These are phyloP conservation scores for Acipenser ruthenus DNA, from an alignment of 2,797 vertebrate species.

Conservation along the genomic window DNA sequence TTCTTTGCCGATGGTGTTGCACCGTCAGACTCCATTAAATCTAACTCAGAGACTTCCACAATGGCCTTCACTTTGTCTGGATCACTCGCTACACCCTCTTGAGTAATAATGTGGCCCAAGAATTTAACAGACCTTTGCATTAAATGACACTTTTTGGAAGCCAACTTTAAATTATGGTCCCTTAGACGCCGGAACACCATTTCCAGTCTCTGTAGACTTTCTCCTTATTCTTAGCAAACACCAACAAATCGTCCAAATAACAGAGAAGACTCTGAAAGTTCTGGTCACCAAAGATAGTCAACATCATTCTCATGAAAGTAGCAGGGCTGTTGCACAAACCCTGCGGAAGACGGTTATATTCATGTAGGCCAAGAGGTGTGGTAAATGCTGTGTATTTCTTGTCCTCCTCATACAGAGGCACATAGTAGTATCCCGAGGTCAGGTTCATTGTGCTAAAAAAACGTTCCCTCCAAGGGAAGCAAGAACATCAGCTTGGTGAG, in stretches of 20 bases:
- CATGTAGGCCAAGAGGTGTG: not conserved
- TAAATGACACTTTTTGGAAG: constrained; percentile 10
- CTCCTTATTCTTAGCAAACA: not conserved
- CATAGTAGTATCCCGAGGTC: constrained; percentile 1
- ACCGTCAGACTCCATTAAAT: constrained; percentile 12
- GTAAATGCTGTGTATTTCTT: constrained; percentile 4
- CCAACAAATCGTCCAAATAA: constrained; percentile 4
- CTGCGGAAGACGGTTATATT: constrained; percentile 2
- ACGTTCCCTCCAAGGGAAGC: too few relatives aligned
- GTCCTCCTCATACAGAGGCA: not conserved
- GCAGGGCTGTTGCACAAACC: not conserved
- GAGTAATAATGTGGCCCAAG: constrained; percentile 12
- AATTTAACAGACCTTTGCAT: constrained; percentile 15
- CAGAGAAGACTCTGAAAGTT: not conserved
- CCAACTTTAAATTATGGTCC: not conserved
- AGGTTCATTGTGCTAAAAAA: constrained; percentile 1
- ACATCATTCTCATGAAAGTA: not conserved
- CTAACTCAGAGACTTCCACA: not conserved
- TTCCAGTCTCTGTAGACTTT: too few relatives aligned
- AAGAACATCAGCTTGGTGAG: too few relatives aligned
- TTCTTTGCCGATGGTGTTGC: not conserved
- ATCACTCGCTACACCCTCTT: constrained; percentile 10
- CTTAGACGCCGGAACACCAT: too few relatives aligned
- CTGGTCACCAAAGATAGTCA: constrained; percentile 1
- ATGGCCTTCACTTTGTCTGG: constrained; percentile 17